phyloP scores from a whole-genome alignment of 2,113 vertebrate species.

The Festucalex cinctus region DNA sequence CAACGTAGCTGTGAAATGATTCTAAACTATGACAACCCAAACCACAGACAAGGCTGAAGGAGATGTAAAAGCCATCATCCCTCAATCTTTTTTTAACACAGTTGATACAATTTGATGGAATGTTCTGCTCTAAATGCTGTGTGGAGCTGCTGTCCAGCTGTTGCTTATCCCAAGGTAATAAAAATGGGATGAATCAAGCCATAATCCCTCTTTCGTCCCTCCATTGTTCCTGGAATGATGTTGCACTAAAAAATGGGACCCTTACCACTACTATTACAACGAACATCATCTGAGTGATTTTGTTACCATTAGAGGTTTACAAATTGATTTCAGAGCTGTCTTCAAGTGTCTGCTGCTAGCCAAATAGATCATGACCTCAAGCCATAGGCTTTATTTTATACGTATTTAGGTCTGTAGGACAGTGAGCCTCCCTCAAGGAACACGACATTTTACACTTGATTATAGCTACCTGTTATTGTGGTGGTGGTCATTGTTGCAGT shows the following conservation, averaged over 20 bases:
- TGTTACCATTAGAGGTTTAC: neutral
- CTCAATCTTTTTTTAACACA: conserved; percentile 65
- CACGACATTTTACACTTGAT: neutral
- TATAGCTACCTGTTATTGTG: neutral
- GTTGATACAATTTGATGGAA: conserved; percentile 67
- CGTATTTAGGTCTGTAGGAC: neutral
- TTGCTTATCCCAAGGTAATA: conserved; percentile 75
- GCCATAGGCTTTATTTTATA: neutral
- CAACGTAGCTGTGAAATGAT: conserved; percentile 38
- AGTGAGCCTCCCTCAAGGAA: neutral
- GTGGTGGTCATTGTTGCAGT: neutral
- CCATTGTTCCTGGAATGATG: conserved; percentile 68
- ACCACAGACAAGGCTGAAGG: conserved; percentile 23
- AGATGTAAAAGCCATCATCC: conserved; percentile 48
- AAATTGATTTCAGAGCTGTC: neutral
- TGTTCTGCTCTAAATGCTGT: conserved; percentile 68
- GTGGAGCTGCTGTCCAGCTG: conserved; percentile 70
- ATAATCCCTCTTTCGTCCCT: conserved; percentile 70
- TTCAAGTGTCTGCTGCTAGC: neutral
- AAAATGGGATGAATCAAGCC: conserved; percentile 71
- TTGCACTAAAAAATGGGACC: conserved; percentile 42
- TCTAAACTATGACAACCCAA: conserved; percentile 21
- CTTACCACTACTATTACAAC: conserved; percentile 50
- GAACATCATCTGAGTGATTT: conserved; percentile 11
- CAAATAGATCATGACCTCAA: neutral